Evolutionary conservation across 2,113 vertebrate species (phyloP).

Genomic region (Oxyruncus cristatus): DNA sequence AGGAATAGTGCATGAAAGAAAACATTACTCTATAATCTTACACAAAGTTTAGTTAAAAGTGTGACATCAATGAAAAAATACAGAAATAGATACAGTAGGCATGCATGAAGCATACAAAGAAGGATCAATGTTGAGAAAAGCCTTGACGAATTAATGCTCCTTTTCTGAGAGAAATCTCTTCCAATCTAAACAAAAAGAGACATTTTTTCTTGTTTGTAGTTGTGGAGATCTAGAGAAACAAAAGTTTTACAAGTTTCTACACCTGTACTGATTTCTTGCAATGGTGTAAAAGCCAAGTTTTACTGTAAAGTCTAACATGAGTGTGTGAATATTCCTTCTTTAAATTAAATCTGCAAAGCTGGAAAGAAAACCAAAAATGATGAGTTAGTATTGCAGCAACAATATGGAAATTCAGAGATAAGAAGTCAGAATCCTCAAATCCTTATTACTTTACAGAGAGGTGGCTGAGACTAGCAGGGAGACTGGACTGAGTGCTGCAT

Average conservation of each 20-base stretch:
- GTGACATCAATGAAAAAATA: neutral
- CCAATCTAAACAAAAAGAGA: neutral
- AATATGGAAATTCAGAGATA: neutral
- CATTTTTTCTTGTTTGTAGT: neutral
- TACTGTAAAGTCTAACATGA: neutral
- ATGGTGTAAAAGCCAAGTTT: neutral
- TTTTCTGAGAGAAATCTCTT: neutral
- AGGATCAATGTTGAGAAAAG: neutral
- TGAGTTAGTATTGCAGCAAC: neutral
- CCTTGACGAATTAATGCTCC: neutral
- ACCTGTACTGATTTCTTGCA: neutral
- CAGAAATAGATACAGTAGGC: neutral
- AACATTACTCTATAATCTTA: neutral
- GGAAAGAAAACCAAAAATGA: neutral
- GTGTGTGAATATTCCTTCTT: neutral
- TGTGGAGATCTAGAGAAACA: neutral
- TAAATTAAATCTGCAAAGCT: neutral
- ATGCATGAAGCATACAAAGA: neutral
- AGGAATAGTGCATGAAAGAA: neutral
- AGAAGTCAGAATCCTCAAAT: neutral
- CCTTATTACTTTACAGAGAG: neutral
- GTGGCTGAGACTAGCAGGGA: neutral
- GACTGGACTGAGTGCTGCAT: neutral
- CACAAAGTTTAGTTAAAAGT: neutral
- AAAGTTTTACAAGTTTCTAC: neutral